A percentile compares a stretch with the other conserved stretches of the same genome.
phyloP scores from a whole-genome alignment of 2,113 vertebrate genomes.

The Calonectris borealis region DNA sequence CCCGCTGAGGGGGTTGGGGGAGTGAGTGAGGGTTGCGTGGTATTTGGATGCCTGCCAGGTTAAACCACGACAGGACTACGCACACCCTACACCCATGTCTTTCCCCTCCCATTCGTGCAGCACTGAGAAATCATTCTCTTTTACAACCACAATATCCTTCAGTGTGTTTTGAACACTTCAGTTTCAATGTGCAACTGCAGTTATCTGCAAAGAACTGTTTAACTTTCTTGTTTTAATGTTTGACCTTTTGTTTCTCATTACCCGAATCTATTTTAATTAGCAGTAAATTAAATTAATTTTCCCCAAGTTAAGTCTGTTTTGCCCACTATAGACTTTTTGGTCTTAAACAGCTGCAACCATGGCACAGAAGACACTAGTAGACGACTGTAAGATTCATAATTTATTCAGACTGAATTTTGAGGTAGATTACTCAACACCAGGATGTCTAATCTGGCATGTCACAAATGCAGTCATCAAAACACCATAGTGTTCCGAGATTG shows the following conservation, averaged over 20 bases:
- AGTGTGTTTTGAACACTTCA: neutral
- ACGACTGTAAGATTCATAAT: neutral
- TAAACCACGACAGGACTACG: neutral
- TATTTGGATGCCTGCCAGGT: too few species aligned
- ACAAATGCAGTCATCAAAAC: neutral
- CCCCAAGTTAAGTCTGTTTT: neutral
- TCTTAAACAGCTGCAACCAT: neutral
- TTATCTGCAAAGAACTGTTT: neutral
- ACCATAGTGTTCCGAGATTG: neutral
- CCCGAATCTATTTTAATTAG: neutral
- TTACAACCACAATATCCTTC: neutral
- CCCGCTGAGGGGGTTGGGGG: too few species aligned
- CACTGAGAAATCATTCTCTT: neutral
- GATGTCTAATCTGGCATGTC: neutral
- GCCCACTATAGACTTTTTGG: neutral
- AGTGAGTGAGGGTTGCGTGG: too few species aligned
- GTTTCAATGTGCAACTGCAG: neutral
- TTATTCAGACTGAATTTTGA: neutral
- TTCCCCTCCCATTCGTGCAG: neutral
- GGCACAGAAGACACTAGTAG: neutral
- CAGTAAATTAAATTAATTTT: neutral
- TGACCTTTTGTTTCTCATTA: neutral
- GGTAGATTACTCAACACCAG: neutral
- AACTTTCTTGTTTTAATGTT: neutral
- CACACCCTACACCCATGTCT: too few species aligned